Percentiles rank a stretch among this genome's conserved stretches.
These are phyloP conservation scores for Amphilophus citrinellus DNA, from an alignment of 2,113 vertebrate species.

Conservation along the genomic window DNA sequence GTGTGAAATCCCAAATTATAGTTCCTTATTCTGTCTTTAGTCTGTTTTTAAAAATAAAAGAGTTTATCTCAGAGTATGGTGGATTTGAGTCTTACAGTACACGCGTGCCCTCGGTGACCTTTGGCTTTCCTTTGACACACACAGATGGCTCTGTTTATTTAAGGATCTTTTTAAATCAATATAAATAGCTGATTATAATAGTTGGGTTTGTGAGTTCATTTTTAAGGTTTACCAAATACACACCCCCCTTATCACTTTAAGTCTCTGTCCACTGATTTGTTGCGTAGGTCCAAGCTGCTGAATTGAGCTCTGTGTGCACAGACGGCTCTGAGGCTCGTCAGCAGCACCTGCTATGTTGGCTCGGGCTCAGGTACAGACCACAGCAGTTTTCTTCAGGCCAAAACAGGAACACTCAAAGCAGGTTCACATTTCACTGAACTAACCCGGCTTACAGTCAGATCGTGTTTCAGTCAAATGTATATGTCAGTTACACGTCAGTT, in stretches of 20 bases:
- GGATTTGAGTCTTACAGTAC: background rate
- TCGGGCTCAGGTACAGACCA: slow-evolving; percentile 2
- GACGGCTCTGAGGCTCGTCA: slow-evolving; percentile 47
- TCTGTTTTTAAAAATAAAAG: background rate
- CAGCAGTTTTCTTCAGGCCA: slow-evolving; percentile 24
- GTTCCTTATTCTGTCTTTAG: too few relatives aligned
- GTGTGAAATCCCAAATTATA: background rate
- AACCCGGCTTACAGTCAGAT: background rate
- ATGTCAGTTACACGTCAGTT: background rate
- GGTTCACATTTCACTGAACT: background rate
- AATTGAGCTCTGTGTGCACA: background rate
- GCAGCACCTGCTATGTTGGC: slow-evolving; percentile 60
- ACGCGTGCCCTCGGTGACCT: too few relatives aligned
- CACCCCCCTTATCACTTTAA: background rate
- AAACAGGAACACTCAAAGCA: background rate
- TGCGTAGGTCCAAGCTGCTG: slow-evolving; percentile 14
- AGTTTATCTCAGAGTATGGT: background rate
- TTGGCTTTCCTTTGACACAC: too few relatives aligned
- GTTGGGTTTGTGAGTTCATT: background rate
- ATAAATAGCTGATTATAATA: background rate
- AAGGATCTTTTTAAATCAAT: background rate
- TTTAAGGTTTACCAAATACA: background rate
- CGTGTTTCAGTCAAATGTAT: background rate
- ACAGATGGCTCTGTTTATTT: too few relatives aligned
- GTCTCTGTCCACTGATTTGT: background rate